Base-by-base conservation (phyloP, 2,888 invertebrate species). In the Hanleya hanleyi region DNA sequence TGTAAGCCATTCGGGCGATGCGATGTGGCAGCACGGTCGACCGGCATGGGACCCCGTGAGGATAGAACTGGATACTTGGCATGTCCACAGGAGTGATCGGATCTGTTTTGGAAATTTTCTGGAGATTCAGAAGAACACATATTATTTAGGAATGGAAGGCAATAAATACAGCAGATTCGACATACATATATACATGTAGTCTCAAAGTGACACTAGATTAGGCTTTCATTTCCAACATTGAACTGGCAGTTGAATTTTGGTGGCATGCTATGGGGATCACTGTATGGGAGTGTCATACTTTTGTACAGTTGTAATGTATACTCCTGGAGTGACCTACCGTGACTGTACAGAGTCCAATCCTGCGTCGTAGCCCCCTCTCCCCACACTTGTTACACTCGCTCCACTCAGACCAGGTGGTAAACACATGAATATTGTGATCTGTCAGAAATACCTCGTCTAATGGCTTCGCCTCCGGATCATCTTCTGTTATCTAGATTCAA, bases 321-420 rank as follows among this genome's bases (percentile, higher is more conserved):
- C n/a, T n/a, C n/a, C n/a, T n/a, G n/a, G n/a, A n/a, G n/a, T n/a
- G n/a, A n/a, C n/a, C 9, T 26, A 83, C 79, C 77, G 80, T 76
- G 1, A 93, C 89, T 73, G 92, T 92, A 82, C 95, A 95, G 62
- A 93, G 92, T 15, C 95, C 95, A 62, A 93, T 91, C 74, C 93
- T 92, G 36, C 92, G 89, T 75, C 92, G 90, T 78, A 92, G 91
- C 5, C 95, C 95, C 33, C 93, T 92, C 67, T 84, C 86, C 47
- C 91, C 92, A 81, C 95, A 95, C 9, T 87, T 89, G 74, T 93
- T 94, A 87, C 95, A 95, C 36, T 92, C 88, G 7, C 93, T 93
- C 95, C 95, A 95, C 0, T 89, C 84, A 0, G 92, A 90, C 94
- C 94, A 95, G 7, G 90, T 87, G 0, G 92, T 93, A 78, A 91